Evolutionary conservation across 2,888 invertebrate species (phyloP), one percentile per base, ranked within the genome.

Genomic region (Oligia latruncula): DNA sequence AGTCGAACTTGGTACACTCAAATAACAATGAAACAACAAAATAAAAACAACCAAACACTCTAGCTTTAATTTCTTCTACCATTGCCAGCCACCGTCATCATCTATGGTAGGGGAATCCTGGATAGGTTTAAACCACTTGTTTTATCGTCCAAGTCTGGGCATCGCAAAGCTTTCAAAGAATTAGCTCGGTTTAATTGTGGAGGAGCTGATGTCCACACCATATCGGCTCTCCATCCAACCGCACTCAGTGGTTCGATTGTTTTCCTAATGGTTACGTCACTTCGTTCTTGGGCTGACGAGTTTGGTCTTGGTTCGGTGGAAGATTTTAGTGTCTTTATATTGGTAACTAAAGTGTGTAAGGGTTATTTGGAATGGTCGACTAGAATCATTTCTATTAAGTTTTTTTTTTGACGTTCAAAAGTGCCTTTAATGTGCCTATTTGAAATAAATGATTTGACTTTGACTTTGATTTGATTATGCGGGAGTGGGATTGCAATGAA

Each of bases 141-240:
- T 89, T 89, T 87, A 88, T 89, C 87, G 80, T 80, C 77, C 74
- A 81, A 84, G 80, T 77, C 81, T 85, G 79, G 80, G 82, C 87
- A 80, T 88, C 77, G 81, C 78, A 78, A 90, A 87, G 88, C 90
- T 92, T 89, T 90, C 84, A 85, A 89, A 90, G 90, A 92, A 91
- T 92, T 91, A 91, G 84, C 83, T 86, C 82, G 82, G 84, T 90
- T 90, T 91, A 90, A 92, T 92, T 90, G 92, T 83, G 81, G 78
- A 83, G 86, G 80, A 89, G 90, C 88, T 73, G 49, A 83, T 81
- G 82, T 88, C 86, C 79, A 65, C 82, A 82, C 88, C 87, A 85
- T 83, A 88, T 87, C 81, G 78, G 68, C 68, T 49, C 76, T 68
- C 46, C n/a, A 71, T 67, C 83, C 74, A 81, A 72, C 35, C 43